Base-by-base conservation (phyloP, 2,888 invertebrate genomes). In the Drosophila meridiana region DNA sequence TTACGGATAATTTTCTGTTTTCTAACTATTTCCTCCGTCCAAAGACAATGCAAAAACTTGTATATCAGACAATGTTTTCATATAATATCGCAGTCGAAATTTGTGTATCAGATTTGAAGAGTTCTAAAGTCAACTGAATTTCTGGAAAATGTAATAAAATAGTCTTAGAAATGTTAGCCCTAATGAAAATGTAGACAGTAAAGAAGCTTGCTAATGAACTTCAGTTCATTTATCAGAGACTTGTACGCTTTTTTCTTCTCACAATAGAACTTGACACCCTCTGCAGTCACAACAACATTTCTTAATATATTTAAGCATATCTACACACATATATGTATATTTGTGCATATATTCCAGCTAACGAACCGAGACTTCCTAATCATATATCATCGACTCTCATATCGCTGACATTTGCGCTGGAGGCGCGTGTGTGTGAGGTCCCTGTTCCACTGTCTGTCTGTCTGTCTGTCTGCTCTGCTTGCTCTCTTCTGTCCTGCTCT, bases 321-420 rank as follows among this genome's bases (percentile, higher is more conserved):
- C 56, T 55, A 52, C 43, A 55, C 38, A 6, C 45, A 36, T 40
- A 53, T 8, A 14, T 36, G 1, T 14, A 38, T 28, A 2, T 8
- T 20, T n/a, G 20, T 52, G 81, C 80, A 78, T 64, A 57, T 63
- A 58, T 43, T 42, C 36, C 66, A 28, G 66, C 83, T 77, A 90
- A 84, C 83, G 89, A 90, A 83, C 61, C 83, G 81, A 38, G 71
- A 73, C 90, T 88, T 82, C 89, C 90, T 83, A 89, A 85, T 73
- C 90, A 84, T 84, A 84, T 90, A 84, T 84, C 84, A 84, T 87
- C 85, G 89, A 72, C 68, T 90, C 89, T 71, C 72, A 90, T 89
- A 83, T 89, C 90, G 89, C 70, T 84, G 85, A 90, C 89, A 85
- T 68, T 80, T 76, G 69, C 56, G 79, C 67, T 81, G 73, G 32